Percentiles rank a stretch among this genome's conserved stretches.
Evolutionary conservation across 2,797 vertebrate genomes (phyloP).

Genomic region (Pempheris klunzingeri): DNA sequence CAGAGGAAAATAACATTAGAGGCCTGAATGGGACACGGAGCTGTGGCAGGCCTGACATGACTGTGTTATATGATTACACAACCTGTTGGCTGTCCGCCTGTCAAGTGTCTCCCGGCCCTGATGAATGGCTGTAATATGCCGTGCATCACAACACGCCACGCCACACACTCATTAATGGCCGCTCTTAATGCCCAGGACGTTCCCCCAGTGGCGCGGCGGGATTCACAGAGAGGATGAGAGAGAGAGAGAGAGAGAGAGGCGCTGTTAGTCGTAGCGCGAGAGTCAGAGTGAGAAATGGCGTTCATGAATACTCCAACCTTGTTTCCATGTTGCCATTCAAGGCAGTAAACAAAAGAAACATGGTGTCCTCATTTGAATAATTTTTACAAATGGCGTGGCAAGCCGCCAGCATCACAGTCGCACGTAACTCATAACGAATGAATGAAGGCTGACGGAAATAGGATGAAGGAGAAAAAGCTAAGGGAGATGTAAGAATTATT

Average conservation of each 20-base stretch:
- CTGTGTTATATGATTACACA: constrained; percentile 87
- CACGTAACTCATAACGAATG: constrained; percentile 60
- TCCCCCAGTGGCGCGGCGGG: constrained; percentile 60
- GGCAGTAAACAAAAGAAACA: constrained; percentile 81
- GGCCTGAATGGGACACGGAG: constrained; percentile 81
- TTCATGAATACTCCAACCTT: constrained; percentile 79
- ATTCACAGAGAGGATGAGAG: constrained; percentile 40
- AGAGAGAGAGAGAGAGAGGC: not conserved
- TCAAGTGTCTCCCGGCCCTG: constrained; percentile 84
- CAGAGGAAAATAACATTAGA: constrained; percentile 84
- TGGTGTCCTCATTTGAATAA: constrained; percentile 82
- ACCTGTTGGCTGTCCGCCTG: constrained; percentile 86
- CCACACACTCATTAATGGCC: constrained; percentile 81
- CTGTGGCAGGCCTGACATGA: constrained; percentile 81
- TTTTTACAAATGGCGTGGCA: constrained; percentile 78
- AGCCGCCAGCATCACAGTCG: constrained; percentile 58
- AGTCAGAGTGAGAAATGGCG: constrained; percentile 63
- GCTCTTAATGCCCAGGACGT: constrained; percentile 74
- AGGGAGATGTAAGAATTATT: constrained; percentile 61
- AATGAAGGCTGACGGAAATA: constrained; percentile 51
- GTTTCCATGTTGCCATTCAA: constrained; percentile 70
- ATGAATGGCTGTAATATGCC: constrained; percentile 88
- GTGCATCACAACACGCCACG: constrained; percentile 81
- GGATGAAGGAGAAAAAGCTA: constrained; percentile 30
- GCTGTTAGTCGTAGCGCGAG: constrained; percentile 38